Percentiles rank a stretch among this genome's conserved stretches.
Conservation (phyloP, 1,140 invertebrate species). For the Bombus pyrosoma region DNA sequence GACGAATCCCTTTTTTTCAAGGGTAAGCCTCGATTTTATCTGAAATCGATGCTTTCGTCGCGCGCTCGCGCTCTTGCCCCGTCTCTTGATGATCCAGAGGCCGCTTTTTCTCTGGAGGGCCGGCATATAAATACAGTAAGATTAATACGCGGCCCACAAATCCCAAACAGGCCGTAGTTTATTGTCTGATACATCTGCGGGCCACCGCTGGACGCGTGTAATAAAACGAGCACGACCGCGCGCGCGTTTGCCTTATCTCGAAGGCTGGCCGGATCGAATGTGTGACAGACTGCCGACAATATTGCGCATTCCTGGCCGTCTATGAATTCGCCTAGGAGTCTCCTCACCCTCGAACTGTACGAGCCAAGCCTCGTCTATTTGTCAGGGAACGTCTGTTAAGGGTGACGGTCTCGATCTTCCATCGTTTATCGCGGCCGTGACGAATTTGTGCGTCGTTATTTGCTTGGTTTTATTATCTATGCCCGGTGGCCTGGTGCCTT, state of each 20-base stretch:
- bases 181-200: slow-evolving; percentile 68
- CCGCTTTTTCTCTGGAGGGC: slow-evolving; percentile 43
- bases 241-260: slow-evolving; percentile 21
- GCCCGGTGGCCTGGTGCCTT: slow-evolving; percentile 5
- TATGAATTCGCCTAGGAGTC: slow-evolving; percentile 69
- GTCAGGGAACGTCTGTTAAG: slow-evolving; percentile 44
- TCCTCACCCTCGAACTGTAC: no score
- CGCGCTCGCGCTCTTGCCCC: background rate
- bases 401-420: slow-evolving; percentile 26
- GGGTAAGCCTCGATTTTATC: slow-evolving; percentile 23
- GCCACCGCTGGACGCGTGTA: slow-evolving; percentile 53
- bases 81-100: slow-evolving; percentile 3
- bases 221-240: slow-evolving; percentile 60
- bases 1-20: background rate
- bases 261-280: slow-evolving; percentile 70
- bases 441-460: slow-evolving; percentile 43
- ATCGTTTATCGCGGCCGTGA: slow-evolving; percentile 52
- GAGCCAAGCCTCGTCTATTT: slow-evolving; percentile 32
- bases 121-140: slow-evolving; percentile 73
- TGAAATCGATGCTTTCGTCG: slow-evolving; percentile 59
- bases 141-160: slow-evolving; percentile 79
- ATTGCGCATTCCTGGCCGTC: slow-evolving; percentile 75
- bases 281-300: slow-evolving; percentile 74
- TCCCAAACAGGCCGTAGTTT: slow-evolving; percentile 72
- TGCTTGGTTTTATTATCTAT: slow-evolving; percentile 7